Base-by-base conservation (phyloP, 2,113 vertebrate species). In the Lethenteron reissneri region DNA sequence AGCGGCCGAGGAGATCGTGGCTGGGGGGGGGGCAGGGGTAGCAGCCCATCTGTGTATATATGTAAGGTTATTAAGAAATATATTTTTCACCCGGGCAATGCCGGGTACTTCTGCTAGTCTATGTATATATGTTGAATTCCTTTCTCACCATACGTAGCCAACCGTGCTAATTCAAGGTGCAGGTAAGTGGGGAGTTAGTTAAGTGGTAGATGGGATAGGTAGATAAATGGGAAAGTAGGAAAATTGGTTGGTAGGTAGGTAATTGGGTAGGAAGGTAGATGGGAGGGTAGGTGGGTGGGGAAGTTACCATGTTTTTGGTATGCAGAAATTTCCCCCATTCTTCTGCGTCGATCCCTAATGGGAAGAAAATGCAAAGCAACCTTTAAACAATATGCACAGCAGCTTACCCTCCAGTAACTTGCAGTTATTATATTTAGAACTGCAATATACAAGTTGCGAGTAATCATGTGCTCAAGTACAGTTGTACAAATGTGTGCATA, bases 281-380 rank as follows among this genome's bases (percentile, higher is more conserved):
- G 13, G 9, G 4, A 11, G 13, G 12, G 9, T 14, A 14, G 56
- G 0, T 21, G 4, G 58, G 57, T 21, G 57, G 58, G 9, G 56
- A 12, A 56, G 70, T 71, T 80, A 86, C 85, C 84, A 85, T 83
- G 74, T 81, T 81, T 73, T 85, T 85, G 78, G 81, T 83, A 77
- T 87, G 85, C 70, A 85, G 76, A 69, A 87, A 86, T 2, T 79
- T 85, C 11, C 82, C 85, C 85, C 84, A 86, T 78, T 87, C 83
- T 71, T 87, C 85, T 70, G 82, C 81, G 76, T 81, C 83, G 77
- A 83, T 76, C 72, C 80, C 85, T 87, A 70, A 2, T 21, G n/a
- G 72, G 12, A 70, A 10, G 4, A 70, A n/a, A 41, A 41, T 6
- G 11, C 12, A 21, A 5, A 69, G 10, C 11, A 6, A 11, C 25